Conservation (phyloP, 2,113 vertebrate species). For the Heloderma charlesbogerti region DNA sequence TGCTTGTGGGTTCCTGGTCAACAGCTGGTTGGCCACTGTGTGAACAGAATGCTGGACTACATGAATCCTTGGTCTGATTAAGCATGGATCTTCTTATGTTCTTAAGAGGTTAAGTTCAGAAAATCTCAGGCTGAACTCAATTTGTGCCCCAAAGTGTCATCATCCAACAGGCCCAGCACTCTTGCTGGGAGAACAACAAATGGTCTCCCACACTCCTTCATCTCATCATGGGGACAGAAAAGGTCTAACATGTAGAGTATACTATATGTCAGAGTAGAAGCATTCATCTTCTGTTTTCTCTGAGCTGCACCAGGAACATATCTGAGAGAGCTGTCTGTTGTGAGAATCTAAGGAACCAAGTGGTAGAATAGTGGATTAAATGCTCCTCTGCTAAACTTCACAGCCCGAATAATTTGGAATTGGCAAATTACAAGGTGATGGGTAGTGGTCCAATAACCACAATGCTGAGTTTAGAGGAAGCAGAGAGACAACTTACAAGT, state of each 20-base stretch:
- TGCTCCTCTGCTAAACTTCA: background rate
- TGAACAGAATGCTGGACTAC: too few relatives aligned
- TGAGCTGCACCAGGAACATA: background rate
- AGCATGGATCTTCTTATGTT: too few relatives aligned
- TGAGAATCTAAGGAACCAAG: background rate
- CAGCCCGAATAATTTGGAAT: background rate
- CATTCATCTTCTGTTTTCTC: background rate
- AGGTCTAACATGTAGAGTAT: background rate
- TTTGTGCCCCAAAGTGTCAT: background rate
- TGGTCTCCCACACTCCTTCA: background rate
- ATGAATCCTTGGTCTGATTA: too few relatives aligned
- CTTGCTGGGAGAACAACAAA: background rate
- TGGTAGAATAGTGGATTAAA: background rate
- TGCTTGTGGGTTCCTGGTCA: too few relatives aligned
- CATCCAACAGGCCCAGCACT: background rate
- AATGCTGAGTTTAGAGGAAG: background rate
- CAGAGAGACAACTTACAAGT: too few relatives aligned
- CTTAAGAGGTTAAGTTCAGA: too few relatives aligned
- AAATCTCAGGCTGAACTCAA: background rate
- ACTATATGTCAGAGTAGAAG: background rate
- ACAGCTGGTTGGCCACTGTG: too few relatives aligned
- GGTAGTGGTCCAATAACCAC: background rate
- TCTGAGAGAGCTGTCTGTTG: background rate
- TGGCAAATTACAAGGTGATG: background rate
- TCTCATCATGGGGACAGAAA: background rate